Percentiles rank a stretch among this genome's conserved stretches.
Conservation (phyloP, 2,113 vertebrate species). For the Motacilla tschutschensis region DNA sequence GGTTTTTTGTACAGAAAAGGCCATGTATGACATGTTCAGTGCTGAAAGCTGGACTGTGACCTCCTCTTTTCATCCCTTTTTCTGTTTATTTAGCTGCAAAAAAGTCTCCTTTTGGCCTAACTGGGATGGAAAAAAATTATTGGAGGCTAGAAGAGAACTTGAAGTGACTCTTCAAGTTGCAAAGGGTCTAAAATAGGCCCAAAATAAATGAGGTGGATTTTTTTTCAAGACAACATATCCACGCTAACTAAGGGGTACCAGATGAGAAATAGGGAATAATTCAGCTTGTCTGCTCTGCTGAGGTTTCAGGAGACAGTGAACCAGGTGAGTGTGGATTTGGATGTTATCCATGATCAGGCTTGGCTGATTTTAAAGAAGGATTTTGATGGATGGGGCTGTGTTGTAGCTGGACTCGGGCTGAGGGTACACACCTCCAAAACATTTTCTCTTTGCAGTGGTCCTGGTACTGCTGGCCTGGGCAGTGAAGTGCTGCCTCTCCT, state of each 20-base stretch:
- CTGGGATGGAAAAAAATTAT: background rate
- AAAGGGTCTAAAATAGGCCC: background rate
- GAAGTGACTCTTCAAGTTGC: background rate
- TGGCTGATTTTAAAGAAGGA: background rate
- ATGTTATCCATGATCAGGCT: background rate
- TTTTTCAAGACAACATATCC: background rate
- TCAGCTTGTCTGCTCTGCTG: background rate
- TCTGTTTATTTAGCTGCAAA: background rate
- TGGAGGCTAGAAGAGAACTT: background rate
- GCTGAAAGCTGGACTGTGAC: background rate
- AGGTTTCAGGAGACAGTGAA: background rate
- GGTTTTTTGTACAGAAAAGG: background rate
- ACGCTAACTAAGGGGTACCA: background rate
- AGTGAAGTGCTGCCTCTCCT: background rate
- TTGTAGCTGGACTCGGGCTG: background rate
- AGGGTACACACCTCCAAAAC: background rate
- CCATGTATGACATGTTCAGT: background rate
- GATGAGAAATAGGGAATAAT: background rate
- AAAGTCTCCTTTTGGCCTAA: background rate
- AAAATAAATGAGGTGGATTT: background rate
- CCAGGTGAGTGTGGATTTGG: background rate
- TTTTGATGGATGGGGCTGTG: background rate
- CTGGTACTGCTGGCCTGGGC: background rate
- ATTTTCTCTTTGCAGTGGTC: background rate
- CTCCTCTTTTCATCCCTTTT: background rate